Evolutionary conservation across 2,113 vertebrate genomes (phyloP).

Genomic region (Gallinago paraguaiae): DNA sequence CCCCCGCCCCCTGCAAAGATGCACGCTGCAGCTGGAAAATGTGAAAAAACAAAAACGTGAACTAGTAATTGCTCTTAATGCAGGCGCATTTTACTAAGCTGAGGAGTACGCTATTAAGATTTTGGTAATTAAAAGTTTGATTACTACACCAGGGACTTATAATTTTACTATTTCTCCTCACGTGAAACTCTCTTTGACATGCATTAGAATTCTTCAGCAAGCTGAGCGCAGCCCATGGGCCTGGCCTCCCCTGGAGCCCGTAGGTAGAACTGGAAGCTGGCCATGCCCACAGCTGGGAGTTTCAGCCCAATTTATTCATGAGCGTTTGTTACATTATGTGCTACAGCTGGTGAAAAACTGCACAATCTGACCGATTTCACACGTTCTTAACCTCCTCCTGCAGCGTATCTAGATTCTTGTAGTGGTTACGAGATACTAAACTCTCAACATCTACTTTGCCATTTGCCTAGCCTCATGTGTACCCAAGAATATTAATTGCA

Average conservation of each 20-base stretch:
- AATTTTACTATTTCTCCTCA: background rate
- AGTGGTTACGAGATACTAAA: background rate
- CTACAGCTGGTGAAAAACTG: background rate
- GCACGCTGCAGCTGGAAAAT: background rate
- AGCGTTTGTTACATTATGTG: background rate
- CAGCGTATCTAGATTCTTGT: background rate
- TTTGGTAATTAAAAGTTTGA: background rate
- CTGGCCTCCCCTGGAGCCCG: background rate
- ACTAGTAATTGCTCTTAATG: background rate
- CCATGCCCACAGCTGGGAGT: background rate
- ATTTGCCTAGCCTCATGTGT: background rate
- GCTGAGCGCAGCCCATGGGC: background rate
- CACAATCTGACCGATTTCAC: background rate
- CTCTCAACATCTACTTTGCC: background rate
- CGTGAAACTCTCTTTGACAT: background rate
- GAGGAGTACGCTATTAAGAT: background rate
- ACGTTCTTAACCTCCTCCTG: background rate
- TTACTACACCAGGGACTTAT: background rate
- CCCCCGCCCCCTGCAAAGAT: background rate
- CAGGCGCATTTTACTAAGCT: background rate
- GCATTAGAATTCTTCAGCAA: background rate
- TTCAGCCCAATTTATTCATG: conserved; percentile 4
- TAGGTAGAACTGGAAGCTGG: background rate
- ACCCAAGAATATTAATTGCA: background rate
- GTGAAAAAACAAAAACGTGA: background rate